phyloP scores from a whole-genome alignment of 2,797 vertebrate species.

The Leucoraja ocellata region DNA sequence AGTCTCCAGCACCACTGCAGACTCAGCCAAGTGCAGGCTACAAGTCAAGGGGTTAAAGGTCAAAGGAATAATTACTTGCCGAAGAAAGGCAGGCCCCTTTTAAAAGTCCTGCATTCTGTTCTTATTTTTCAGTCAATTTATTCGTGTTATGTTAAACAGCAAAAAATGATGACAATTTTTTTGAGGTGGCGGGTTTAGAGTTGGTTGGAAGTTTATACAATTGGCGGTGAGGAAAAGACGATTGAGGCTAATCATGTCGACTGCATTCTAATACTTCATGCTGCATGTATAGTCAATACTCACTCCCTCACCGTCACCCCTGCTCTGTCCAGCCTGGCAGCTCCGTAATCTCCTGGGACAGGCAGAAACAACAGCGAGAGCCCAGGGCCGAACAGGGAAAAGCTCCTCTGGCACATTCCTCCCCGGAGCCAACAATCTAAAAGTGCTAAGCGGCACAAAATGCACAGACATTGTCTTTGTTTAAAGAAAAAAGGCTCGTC shows the following conservation, averaged over 20 bases:
- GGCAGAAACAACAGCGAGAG: not conserved
- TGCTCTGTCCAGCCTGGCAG: not conserved
- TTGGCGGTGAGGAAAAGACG: not conserved
- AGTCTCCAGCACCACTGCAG: not conserved
- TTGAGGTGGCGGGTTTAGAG: not conserved
- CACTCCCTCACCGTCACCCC: not conserved
- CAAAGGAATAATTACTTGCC: not conserved
- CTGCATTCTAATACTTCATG: not conserved
- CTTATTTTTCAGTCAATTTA: not conserved
- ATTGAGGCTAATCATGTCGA: not conserved
- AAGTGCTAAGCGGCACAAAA: not conserved
- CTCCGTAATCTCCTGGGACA: not conserved
- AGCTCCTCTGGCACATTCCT: not conserved
- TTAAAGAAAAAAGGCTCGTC: too few relatives aligned
- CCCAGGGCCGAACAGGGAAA: not conserved
- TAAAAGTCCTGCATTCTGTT: not conserved
- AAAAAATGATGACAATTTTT: not conserved
- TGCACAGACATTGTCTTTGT: not conserved
- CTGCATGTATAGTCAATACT: not conserved
- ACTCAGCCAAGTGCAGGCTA: not conserved
- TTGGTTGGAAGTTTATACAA: not conserved
- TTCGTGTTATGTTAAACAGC: not conserved
- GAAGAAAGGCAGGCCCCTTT: not conserved
- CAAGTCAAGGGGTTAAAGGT: too few relatives aligned
- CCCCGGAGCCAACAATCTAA: not conserved